These are phyloP conservation scores for Pluvialis apricaria DNA, from an alignment of 2,113 vertebrate genomes.

Conservation along the genomic window DNA sequence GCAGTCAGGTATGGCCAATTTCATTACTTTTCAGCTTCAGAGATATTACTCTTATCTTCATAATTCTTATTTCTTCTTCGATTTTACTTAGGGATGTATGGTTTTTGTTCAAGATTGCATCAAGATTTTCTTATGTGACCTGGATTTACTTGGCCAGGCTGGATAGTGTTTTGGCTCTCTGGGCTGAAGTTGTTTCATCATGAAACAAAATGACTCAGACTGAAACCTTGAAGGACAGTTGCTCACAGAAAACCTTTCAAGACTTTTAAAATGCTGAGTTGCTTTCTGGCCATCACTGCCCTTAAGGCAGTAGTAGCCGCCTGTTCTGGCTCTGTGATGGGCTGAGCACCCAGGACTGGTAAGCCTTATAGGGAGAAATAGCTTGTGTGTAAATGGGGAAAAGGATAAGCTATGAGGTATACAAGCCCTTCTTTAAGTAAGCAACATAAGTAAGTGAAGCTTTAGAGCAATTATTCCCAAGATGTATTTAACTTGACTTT, in stretches of 20 bases:
- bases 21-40: not conserved
- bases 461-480: not conserved
- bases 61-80: not conserved
- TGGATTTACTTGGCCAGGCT: not conserved
- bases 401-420: not conserved
- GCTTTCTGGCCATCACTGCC: not conserved
- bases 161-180: not conserved
- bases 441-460: not conserved
- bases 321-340: not conserved
- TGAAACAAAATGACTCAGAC: not conserved
- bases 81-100: not conserved
- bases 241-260: not conserved
- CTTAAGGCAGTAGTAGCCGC: not conserved
- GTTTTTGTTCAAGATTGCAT: not conserved
- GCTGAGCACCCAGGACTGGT: not conserved
- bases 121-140: not conserved
- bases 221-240: not conserved
- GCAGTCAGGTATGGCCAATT: not conserved
- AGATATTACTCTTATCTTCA: not conserved
- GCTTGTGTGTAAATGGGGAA: not conserved
- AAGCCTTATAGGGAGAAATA: not conserved
- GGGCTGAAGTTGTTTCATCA: not conserved
- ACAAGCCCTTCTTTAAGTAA: not conserved
- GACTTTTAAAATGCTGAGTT: not conserved
- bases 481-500: not conserved